Evolutionary conservation across 2,888 invertebrate species (phyloP).

Genomic region (Pachycephus smyrnensis): DNA sequence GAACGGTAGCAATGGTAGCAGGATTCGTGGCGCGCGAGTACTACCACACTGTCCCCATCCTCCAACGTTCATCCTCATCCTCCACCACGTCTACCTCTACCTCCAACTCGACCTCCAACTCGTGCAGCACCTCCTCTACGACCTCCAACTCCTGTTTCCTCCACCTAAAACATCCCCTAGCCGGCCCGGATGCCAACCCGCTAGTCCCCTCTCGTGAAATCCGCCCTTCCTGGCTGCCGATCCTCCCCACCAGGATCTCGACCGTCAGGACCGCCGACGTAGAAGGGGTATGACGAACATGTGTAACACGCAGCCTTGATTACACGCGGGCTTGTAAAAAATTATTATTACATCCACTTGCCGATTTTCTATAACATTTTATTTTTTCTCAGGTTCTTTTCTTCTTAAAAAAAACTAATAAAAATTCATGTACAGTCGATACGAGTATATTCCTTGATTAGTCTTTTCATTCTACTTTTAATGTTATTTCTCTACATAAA

Average conservation of each 20-base stretch:
- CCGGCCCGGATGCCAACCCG: neutral
- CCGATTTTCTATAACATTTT: neutral
- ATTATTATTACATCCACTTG: constrained; percentile 56
- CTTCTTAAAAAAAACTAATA: neutral
- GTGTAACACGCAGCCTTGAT: constrained; percentile 63
- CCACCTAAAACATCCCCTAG: constrained; percentile 7
- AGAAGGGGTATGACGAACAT: constrained; percentile 51
- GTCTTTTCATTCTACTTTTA: neutral
- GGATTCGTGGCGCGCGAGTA: constrained; percentile 38
- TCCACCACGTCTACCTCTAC: constrained; percentile 4
- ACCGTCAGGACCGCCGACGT: constrained; percentile 22
- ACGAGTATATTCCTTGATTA: neutral
- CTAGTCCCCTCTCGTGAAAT: constrained; percentile 7
- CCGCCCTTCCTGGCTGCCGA: constrained; percentile 9
- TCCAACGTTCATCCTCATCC: constrained; percentile 3
- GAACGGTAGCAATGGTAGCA: constrained; percentile 29
- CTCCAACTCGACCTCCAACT: neutral
- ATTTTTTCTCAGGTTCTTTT: neutral
- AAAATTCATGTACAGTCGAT: neutral
- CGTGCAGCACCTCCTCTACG: constrained; percentile 16
- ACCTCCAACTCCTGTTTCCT: constrained; percentile 14
- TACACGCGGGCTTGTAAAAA: constrained; percentile 63
- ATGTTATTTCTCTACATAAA: neutral
- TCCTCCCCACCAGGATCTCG: constrained; percentile 24
- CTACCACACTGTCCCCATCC: constrained; percentile 25